Percentiles rank a stretch among this genome's conserved stretches.
Evolutionary conservation across 2,797 vertebrate genomes (phyloP).

Genomic region (Acomys russatus): DNA sequence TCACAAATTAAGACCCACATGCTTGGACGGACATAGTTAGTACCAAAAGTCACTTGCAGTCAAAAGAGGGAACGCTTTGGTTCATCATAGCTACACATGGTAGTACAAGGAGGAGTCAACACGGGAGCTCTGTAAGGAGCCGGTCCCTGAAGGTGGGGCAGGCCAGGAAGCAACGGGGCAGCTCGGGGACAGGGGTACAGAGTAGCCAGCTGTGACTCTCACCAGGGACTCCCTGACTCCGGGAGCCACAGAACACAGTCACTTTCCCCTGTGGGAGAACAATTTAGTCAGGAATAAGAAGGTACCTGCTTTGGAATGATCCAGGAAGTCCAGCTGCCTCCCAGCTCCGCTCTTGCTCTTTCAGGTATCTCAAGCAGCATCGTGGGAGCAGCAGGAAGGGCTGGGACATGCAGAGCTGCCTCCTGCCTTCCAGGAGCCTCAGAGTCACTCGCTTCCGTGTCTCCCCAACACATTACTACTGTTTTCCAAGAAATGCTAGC

Average conservation of each 20-base stretch:
- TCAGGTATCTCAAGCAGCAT: background rate
- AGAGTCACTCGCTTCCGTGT: fast-evolving
- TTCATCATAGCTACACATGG: background rate
- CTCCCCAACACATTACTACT: background rate
- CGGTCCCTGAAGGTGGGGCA: background rate
- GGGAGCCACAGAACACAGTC: background rate
- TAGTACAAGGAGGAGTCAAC: background rate
- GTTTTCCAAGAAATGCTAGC: background rate
- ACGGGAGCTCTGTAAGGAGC: background rate
- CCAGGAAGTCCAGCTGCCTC: background rate
- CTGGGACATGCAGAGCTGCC: fast-evolving
- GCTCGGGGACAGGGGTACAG: too few relatives aligned
- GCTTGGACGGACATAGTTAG: too few relatives aligned
- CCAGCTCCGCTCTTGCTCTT: too few relatives aligned
- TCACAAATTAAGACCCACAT: background rate
- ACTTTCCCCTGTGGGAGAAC: background rate
- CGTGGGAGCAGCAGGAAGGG: background rate
- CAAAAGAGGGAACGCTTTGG: background rate
- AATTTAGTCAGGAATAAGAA: background rate
- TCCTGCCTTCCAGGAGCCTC: background rate
- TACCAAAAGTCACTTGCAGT: background rate
- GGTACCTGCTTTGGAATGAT: background rate
- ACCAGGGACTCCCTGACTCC: background rate
- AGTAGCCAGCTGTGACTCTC: background rate
- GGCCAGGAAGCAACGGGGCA: background rate